Conservation (phyloP, 2,113 vertebrate genomes). For the Anoplopoma fimbria region DNA sequence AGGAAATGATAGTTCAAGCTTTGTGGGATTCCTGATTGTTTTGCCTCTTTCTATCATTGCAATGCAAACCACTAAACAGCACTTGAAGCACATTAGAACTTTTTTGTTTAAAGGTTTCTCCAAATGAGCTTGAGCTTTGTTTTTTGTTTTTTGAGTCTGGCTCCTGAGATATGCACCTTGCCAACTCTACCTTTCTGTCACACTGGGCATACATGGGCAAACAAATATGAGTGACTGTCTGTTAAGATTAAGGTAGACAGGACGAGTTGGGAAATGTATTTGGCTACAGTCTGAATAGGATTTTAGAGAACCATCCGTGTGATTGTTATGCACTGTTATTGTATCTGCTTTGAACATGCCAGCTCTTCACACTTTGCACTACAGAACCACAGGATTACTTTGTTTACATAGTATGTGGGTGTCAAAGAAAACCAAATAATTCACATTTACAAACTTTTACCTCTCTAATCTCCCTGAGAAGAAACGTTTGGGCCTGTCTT, state of each 20-base stretch:
- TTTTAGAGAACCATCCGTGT: conserved; percentile 50
- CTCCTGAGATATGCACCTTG: background rate
- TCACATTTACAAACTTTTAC: conserved; percentile 49
- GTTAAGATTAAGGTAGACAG: conserved; percentile 19
- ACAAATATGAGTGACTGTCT: conserved; percentile 19
- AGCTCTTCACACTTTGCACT: conserved; percentile 48
- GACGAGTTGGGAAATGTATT: conserved; percentile 35
- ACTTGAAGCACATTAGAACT: background rate
- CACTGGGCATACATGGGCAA: conserved; percentile 8
- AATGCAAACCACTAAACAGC: background rate
- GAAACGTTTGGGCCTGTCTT: conserved; percentile 29
- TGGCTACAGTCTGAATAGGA: conserved; percentile 49
- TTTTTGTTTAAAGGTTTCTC: background rate
- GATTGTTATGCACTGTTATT: conserved; percentile 48
- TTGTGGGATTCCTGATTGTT: conserved; percentile 9
- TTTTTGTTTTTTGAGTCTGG: background rate
- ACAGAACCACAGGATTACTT: conserved; percentile 51
- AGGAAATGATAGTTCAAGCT: conserved; percentile 20
- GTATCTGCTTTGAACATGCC: conserved; percentile 39
- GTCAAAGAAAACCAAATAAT: conserved; percentile 44
- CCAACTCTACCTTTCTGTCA: conserved; percentile 14
- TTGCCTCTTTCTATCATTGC: background rate
- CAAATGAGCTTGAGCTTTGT: background rate
- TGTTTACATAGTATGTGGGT: conserved; percentile 46
- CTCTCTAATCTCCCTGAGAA: conserved; percentile 30